Conservation (phyloP, 2,888 invertebrate species). For the Andrena hattorfiana region DNA sequence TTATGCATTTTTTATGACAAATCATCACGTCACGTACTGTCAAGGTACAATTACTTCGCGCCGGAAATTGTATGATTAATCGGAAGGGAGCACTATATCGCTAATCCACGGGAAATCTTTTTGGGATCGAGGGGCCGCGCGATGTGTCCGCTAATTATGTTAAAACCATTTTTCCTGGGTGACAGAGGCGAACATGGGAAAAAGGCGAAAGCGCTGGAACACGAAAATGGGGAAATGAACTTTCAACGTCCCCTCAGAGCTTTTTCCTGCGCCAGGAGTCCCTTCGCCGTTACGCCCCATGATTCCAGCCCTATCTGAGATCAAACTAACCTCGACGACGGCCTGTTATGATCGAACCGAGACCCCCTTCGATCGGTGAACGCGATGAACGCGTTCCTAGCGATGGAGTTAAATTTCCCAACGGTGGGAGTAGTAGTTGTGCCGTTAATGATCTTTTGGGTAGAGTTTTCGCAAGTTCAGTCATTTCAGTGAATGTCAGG, state of each 20-base stretch:
- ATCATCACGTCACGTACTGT: no score
- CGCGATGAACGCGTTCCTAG: conserved; percentile 12
- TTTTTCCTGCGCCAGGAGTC: conserved; percentile 30
- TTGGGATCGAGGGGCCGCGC: background rate
- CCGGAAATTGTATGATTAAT: no score
- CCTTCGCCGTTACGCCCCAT: conserved; percentile 57
- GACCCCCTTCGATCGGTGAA: conserved; percentile 36
- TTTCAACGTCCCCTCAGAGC: conserved; percentile 59
- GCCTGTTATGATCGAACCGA: conserved; percentile 52
- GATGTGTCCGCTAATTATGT: conserved; percentile 32
- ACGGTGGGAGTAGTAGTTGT: background rate
- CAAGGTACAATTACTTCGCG: no score
- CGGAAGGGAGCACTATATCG: background rate
- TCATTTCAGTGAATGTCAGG: background rate
- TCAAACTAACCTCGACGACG: conserved; percentile 49
- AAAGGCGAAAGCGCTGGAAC: conserved; percentile 71
- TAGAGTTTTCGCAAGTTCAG: background rate
- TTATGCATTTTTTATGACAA: no score
- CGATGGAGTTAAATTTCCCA: conserved; percentile 10
- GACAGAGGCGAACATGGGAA: background rate
- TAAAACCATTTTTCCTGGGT: background rate
- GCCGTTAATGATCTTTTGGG: conserved; percentile 10
- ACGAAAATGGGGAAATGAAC: conserved; percentile 79
- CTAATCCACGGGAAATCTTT: background rate
- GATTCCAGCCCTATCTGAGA: conserved; percentile 47